phyloP scores from a whole-genome alignment of 2,797 vertebrate genomes.

The Myripristis murdjan region DNA sequence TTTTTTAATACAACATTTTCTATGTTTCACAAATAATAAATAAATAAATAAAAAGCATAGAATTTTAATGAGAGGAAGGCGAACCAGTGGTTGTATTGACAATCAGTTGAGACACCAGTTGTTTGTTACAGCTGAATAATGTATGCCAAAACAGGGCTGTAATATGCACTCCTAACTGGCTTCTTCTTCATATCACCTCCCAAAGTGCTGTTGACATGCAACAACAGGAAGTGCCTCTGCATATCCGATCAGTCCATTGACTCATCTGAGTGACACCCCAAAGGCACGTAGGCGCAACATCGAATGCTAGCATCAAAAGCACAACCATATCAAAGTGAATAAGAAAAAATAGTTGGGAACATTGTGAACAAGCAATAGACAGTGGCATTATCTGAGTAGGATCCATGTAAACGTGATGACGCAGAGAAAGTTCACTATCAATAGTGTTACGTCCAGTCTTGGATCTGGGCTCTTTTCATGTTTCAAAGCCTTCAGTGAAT shows the following conservation, averaged over 20 bases:
- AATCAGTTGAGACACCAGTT: not conserved
- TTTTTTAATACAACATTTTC: not conserved
- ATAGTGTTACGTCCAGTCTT: constrained; percentile 14
- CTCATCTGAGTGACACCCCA: constrained; percentile 38
- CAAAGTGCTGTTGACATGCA: constrained; percentile 40
- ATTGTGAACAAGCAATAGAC: constrained; percentile 43
- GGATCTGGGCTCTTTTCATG: constrained; percentile 26
- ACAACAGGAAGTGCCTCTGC: constrained; percentile 35
- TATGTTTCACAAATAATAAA: not conserved
- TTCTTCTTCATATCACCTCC: constrained; percentile 17
- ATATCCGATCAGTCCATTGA: constrained; percentile 49
- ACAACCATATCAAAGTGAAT: constrained; percentile 54
- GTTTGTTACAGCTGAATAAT: constrained; percentile 45
- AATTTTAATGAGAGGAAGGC: constrained; percentile 8
- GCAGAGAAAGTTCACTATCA: constrained; percentile 13
- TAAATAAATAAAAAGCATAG: not conserved
- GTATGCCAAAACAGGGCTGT: constrained; percentile 26
- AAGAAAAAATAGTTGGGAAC: constrained; percentile 39
- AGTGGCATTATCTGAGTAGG: not conserved
- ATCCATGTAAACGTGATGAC: constrained; percentile 18
- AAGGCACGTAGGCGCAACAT: constrained; percentile 45
- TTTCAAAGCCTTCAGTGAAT: constrained; percentile 22
- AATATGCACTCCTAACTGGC: constrained; percentile 27
- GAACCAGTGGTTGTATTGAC: constrained; percentile 12
- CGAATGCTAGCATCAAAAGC: constrained; percentile 54